Conservation (phyloP, 2,888 invertebrate species). For the Dynastes grantii region DNA sequence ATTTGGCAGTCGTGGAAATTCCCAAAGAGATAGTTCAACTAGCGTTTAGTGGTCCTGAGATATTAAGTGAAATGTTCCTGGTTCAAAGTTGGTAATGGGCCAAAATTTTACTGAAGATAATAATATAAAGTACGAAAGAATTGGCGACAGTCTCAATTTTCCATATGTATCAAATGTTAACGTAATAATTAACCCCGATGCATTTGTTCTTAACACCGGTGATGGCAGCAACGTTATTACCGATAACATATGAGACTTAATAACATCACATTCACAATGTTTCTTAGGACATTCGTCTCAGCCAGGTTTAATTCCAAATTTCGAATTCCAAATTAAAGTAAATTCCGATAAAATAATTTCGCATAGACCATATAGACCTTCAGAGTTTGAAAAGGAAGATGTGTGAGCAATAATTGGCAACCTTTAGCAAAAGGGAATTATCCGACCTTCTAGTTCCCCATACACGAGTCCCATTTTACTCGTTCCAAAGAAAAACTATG, state of each 20-base stretch:
- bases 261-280: background rate
- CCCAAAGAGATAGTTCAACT: no score
- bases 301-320: background rate
- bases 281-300: background rate
- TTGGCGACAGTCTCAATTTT: background rate
- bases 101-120: background rate
- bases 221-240: background rate
- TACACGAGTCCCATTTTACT: background rate
- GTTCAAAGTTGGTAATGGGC: background rate
- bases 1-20: no score
- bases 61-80: background rate
- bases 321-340: background rate
- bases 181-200: background rate
- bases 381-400: background rate
- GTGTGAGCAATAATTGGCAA: background rate
- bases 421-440: background rate
- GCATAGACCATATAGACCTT: background rate
- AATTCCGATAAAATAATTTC: background rate
- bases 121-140: background rate
- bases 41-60: no score
- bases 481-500: background rate
- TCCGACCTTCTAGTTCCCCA: background rate
- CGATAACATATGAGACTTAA: background rate
- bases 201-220: background rate
- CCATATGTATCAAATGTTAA: background rate